Percentiles rank a stretch among this genome's conserved stretches.
Evolutionary conservation across 2,888 invertebrate genomes (phyloP).

Genomic region (Sussaba pulchella): DNA sequence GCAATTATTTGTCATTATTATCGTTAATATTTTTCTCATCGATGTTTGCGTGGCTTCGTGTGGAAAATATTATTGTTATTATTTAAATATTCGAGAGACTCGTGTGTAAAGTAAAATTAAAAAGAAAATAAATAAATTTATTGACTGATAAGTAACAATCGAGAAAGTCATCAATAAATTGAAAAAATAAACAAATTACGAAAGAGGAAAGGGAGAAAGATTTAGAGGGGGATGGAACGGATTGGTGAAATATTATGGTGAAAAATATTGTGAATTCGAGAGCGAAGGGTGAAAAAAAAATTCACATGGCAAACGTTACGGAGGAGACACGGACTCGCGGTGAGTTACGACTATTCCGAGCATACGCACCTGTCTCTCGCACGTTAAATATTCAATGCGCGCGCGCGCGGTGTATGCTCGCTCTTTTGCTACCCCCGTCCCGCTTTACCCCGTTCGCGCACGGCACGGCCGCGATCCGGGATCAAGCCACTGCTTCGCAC

Average conservation of each 20-base stretch:
- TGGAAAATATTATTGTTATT: neutral
- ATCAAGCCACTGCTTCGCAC: slow-evolving; percentile 36
- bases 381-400: slow-evolving; percentile 76
- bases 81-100: neutral
- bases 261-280: slow-evolving; percentile 30
- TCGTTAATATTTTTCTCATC: neutral
- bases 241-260: slow-evolving; percentile 20
- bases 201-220: neutral
- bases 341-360: slow-evolving; percentile 64
- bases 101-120: neutral
- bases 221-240: neutral
- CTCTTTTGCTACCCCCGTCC: slow-evolving; percentile 62
- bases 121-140: neutral
- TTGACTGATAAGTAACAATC: too few species aligned
- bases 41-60: neutral
- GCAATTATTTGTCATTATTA: neutral
- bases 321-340: slow-evolving; percentile 27
- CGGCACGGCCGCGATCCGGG: slow-evolving; percentile 33
- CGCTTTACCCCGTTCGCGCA: slow-evolving; percentile 29
- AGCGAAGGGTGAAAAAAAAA: slow-evolving; percentile 20
- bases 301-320: slow-evolving; percentile 21
- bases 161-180: too few species aligned
- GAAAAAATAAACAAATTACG: neutral
- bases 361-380: slow-evolving; percentile 76
- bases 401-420: slow-evolving; percentile 65